Percentiles rank a stretch among this genome's conserved stretches.
Evolutionary conservation across 2,113 vertebrate genomes (phyloP).

Genomic region (Xenus cinereus): DNA sequence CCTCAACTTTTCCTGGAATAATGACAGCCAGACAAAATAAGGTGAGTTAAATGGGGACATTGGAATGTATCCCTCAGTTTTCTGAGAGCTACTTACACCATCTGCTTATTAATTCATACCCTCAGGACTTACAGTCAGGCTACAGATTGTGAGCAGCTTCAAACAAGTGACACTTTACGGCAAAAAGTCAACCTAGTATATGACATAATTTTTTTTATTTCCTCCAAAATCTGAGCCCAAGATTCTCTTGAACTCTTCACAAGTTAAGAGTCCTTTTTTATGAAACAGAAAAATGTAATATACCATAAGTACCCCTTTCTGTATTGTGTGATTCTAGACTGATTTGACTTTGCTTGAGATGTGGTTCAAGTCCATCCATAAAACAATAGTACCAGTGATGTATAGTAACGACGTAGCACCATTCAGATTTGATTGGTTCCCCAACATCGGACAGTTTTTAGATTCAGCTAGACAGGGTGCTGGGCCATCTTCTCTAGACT

Average conservation of each 20-base stretch:
- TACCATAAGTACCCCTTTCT: not conserved
- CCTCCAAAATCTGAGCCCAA: not conserved
- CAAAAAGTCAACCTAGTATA: not conserved
- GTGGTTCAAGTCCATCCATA: not conserved
- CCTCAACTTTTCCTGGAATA: not conserved
- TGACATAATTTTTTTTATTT: not conserved
- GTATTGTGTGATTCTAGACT: not conserved
- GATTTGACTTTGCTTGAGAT: not conserved
- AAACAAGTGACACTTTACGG: not conserved
- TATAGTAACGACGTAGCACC: not conserved
- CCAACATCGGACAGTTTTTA: not conserved
- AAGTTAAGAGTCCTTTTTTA: not conserved
- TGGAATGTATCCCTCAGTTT: not conserved
- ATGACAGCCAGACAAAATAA: not conserved
- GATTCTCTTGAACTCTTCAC: not conserved
- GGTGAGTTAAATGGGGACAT: not conserved
- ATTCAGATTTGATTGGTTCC: rapidly evolving
- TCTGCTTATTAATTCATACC: not conserved
- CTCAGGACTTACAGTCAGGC: not conserved
- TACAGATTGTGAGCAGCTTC: not conserved
- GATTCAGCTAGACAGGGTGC: not conserved
- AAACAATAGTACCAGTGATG: not conserved
- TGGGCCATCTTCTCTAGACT: not conserved
- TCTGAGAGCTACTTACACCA: not conserved
- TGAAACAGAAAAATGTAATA: not conserved